Evolutionary conservation across 2,888 invertebrate genomes (phyloP), one percentile per base, ranked within the genome.

Genomic region (Panorpa germanica): DNA sequence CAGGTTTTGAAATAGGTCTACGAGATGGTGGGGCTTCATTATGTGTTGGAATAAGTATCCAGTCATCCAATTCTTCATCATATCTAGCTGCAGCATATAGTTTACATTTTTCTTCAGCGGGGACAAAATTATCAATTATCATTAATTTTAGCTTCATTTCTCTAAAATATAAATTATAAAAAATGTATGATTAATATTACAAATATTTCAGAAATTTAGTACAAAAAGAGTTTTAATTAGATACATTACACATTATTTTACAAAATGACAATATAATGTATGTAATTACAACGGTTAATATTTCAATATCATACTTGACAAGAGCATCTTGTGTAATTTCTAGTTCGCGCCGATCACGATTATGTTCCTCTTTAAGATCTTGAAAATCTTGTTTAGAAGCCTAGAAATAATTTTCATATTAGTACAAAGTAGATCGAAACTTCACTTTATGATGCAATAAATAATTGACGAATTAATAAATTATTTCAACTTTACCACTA

Each of bases 281-380:
- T 21, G 14, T 9, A 14, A 20, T 12, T n/a, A 26, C 23, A 16
- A 27, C 4, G 15, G 16, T 10, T 12, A 11, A 20, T 29, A 28
- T 20, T n/a, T 20, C 13, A 21, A 9, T 28, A 28, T 26, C 43
- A 39, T 48, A 59, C 53, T 75, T 77, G 37, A 86, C 77, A 34
- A 93, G 68, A 46, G 91, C 88, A 44, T 90, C 83, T 52, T 88
- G 82, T 2, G 78, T 75, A 53, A 78, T 77, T 55, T 95, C 93
- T 38, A 86, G 61, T 45, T 95, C 93, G 43, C 91, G 74, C 32
- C 95, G 61, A 52, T 96, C 93, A 36, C 74, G 69, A 45, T 86
- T 77, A 55, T 91, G 90, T 45, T 86, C 85, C 47, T 83, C 86
- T 34, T 75, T 74, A 30, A 75, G 66, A 46, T 86, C 85, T 37